Evolutionary conservation across 2,888 invertebrate species (phyloP).

Genomic region (Anticlea derivata): DNA sequence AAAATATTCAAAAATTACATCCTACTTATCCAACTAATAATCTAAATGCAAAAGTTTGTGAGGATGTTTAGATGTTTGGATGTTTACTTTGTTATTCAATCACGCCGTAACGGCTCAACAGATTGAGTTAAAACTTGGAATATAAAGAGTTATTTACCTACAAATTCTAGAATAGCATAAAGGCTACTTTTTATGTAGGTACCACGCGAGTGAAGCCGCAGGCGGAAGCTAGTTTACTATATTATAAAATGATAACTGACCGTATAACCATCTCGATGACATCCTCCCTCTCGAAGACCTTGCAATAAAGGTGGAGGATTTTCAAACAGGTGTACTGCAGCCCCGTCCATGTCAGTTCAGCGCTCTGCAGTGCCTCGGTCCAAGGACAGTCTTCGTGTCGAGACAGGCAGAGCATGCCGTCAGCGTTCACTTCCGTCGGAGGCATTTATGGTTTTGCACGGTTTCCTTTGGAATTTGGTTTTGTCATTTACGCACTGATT

Average conservation of each 20-base stretch:
- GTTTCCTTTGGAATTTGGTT: slow-evolving; percentile 28
- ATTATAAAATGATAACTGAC: slow-evolving; percentile 73
- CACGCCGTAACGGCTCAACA: too few species aligned
- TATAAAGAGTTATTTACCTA: too few species aligned
- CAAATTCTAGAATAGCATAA: too few species aligned
- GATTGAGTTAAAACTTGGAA: too few species aligned
- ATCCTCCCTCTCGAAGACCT: slow-evolving; percentile 92
- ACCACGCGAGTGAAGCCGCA: too few species aligned
- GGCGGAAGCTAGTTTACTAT: too few species aligned
- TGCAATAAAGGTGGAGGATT: slow-evolving; percentile 93
- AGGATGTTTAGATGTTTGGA: too few species aligned
- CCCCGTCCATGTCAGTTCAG: slow-evolving; percentile 90
- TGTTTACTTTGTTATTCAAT: too few species aligned
- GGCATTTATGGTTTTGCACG: slow-evolving; percentile 66
- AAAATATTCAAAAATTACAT: too few species aligned
- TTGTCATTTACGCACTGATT: slow-evolving; percentile 19
- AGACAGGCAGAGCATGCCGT: slow-evolving; percentile 86
- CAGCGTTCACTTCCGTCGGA: slow-evolving; percentile 70
- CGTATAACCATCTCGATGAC: slow-evolving; percentile 91
- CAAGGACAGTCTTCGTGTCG: slow-evolving; percentile 86
- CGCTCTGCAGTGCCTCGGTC: slow-evolving; percentile 81
- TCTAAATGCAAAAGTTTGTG: too few species aligned
- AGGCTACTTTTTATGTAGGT: too few species aligned
- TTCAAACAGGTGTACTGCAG: slow-evolving; percentile 92
- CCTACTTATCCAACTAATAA: too few species aligned